Conservation (phyloP, 2,888 invertebrate species). For the Leptinotarsa juncta region DNA sequence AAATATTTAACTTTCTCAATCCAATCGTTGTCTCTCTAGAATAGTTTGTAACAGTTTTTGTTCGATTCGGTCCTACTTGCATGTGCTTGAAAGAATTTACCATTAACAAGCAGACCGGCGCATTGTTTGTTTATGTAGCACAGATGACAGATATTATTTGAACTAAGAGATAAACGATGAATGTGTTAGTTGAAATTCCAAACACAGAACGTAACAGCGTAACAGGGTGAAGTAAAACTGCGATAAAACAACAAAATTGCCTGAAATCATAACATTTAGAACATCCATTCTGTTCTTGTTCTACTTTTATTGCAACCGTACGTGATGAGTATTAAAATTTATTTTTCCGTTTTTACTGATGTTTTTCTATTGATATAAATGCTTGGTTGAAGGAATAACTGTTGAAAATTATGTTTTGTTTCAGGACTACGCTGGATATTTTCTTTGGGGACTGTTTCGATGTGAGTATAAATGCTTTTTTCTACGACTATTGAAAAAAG, state of each 20-base stretch:
- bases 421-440: slow-evolving; percentile 42
- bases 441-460: slow-evolving; percentile 41
- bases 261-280: not conserved
- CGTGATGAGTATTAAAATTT: not conserved
- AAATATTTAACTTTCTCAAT: too few relatives aligned
- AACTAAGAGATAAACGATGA: not conserved
- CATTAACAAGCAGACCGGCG: not conserved
- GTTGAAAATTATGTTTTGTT: slow-evolving; percentile 33
- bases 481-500: not conserved
- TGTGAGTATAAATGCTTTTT: slow-evolving; percentile 39
- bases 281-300: not conserved
- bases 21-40: too few relatives aligned
- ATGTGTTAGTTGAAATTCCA: slow-evolving; percentile 6
- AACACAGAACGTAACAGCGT: not conserved
- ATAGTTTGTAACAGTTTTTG: too few relatives aligned
- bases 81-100: not conserved
- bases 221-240: not conserved
- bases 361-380: not conserved
- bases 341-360: not conserved
- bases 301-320: not conserved
- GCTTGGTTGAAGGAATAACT: not conserved
- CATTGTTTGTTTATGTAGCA: not conserved
- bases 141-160: not conserved
- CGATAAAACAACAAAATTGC: not conserved
- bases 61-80: not conserved